Evolutionary conservation across 2,113 vertebrate species (phyloP), one percentile per base, ranked within the genome.

Genomic region (Xiphophorus hellerii): DNA sequence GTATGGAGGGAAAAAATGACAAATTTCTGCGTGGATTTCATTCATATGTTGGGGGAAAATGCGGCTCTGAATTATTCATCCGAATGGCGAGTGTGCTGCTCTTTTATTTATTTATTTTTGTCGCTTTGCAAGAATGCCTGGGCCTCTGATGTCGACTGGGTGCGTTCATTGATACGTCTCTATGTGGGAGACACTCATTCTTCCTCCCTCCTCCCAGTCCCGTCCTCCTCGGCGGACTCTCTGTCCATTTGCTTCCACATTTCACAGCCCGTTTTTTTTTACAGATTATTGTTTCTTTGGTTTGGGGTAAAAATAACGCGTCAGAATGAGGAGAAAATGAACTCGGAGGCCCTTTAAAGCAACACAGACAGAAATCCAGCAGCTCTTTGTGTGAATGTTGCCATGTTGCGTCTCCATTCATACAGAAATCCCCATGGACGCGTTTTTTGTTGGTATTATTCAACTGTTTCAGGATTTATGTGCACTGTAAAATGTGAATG

Each of bases 151-250:
- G 89, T 90, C 90, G 89, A 92, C 90, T 88, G 90, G 93, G 93
- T 87, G 92, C 93, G 92, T 94, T 95, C 93, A 95, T 94, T 95
- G 93, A 94, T 93, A 92, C 91, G 88, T 94, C 90, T 94, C 89
- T 92, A 87, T 84, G 71, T 88, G 90, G 93, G 90, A 92, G 93
- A 90, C 78, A 89, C 88, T 92, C 90, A 86, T 88, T 89, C 92
- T 84, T 84, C 78, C 87, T 84, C 76, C 85, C 85, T 83, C 82
- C 90, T 90, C 84, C 84, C 84, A 71, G 81, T 30, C 70, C 80
- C 78, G 73, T 81, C 73, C 74, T 84, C 74, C 77, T 76, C 82
- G 77, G 62, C 61, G 80, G 80, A 71, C 78, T 79, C 72, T 85
- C 76, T 77, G 39, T 85, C 71, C 62, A 9, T 81, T 74, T 76